phyloP scores from a whole-genome alignment of 2,113 vertebrate species.

The Anoura caudifer region DNA sequence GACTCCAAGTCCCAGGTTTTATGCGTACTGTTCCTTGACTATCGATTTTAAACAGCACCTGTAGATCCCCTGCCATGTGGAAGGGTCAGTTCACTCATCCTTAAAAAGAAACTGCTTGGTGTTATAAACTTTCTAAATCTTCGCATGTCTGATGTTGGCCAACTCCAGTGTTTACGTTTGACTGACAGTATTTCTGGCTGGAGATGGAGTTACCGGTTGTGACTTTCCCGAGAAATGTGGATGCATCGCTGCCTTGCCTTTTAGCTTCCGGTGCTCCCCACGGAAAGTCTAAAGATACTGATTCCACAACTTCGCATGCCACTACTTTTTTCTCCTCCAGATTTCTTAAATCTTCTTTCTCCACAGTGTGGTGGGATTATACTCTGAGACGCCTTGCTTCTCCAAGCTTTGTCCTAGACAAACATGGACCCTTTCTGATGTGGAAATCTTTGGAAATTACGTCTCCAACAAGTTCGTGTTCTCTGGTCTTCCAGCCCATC shows the following conservation, averaged over 20 bases:
- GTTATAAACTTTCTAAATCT: background rate
- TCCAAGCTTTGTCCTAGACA: background rate
- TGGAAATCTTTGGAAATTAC: background rate
- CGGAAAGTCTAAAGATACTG: background rate
- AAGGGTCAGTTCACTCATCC: background rate
- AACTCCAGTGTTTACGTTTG: background rate
- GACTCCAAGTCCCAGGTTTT: background rate
- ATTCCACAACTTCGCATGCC: background rate
- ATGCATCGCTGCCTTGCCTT: background rate
- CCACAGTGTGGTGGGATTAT: background rate
- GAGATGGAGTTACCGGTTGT: background rate
- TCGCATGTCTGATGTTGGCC: background rate
- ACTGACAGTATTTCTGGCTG: background rate
- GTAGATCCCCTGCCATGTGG: background rate
- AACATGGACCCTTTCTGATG: background rate
- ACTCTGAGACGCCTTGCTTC: background rate
- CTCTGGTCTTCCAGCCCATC: background rate
- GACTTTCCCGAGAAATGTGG: background rate
- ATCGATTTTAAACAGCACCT: background rate
- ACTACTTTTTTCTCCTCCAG: background rate
- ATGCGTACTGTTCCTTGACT: background rate
- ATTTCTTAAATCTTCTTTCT: background rate
- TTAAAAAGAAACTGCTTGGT: background rate
- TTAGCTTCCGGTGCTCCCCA: background rate
- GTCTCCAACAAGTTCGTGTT: background rate